Base-by-base conservation (phyloP, 2,797 vertebrate species). In the Sebastes cheni region DNA sequence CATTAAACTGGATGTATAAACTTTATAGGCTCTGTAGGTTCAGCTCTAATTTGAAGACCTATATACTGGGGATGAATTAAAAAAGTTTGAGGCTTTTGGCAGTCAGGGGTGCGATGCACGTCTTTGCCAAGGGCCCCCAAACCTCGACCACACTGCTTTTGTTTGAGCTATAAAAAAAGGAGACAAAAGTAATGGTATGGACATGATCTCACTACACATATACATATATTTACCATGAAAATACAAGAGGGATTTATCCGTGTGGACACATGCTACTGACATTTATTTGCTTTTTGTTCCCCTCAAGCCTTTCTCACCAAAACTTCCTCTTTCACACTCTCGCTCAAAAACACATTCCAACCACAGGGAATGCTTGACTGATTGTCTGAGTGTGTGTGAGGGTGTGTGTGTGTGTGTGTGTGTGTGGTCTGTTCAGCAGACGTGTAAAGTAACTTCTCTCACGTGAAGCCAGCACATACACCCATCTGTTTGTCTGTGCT, bases 331-430 rank as follows among this genome's bases (percentile, higher is more conserved):
- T 84, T 91, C 89, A 88, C 87, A 83, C 79, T 77, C 75, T 72
- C 71, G 59, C 59, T 80, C 79, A 83, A 88, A 86, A 89, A 90
- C 88, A 90, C 92, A 93, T 92, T 93, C 89, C 89, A 84, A 59
- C 85, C 88, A 65, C 82, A 78, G 78, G 88, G 84, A 90, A 89
- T 62, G 80, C 85, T 65, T 90, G 85, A 75, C 68, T 90, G 92
- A 81, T 86, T 89, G 85, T 89, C 74, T 91, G 81, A 77, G 76
- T 59, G 69, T 70, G 81, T 78, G 78, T 65, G 81, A 2, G 81
- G 23, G 75, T 75, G 75, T 75, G 62, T 61, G 77, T 64, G 71
- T 82, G 84, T 91, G 92, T 89, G 87, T 69, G 72, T 74, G 81
- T 25, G 65, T 67, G 81, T 61, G 79, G 92, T 91, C 91, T 88